These are phyloP conservation scores for Chaenodraco wilsoni DNA, from an alignment of 2,797 vertebrate species.

Conservation along the genomic window DNA sequence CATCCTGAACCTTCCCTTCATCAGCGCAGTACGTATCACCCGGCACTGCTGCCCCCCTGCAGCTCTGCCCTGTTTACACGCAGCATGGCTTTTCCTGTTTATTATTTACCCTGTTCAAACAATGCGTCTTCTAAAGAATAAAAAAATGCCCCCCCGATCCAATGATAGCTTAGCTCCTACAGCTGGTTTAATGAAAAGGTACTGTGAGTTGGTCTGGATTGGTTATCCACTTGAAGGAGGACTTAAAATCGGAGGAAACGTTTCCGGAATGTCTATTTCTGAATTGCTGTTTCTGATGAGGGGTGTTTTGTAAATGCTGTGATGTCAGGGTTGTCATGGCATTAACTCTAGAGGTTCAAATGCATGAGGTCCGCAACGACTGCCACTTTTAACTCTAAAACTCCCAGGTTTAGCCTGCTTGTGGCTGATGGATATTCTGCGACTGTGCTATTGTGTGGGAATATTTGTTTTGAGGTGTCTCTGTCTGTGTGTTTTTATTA, in stretches of 20 bases:
- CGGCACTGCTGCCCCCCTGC: neutral
- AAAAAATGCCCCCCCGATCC: neutral
- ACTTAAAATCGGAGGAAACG: neutral
- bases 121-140: constrained; percentile 17
- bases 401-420: neutral
- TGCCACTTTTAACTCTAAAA: neutral
- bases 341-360: neutral
- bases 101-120: constrained; percentile 35
- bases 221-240: neutral
- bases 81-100: constrained; percentile 43
- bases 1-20: constrained; percentile 95
- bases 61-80: constrained; percentile 16
- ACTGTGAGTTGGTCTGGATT: neutral
- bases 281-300: neutral
- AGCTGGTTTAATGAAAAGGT: neutral
- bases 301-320: neutral
- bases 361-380: neutral
- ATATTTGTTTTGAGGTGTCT: constrained; percentile 67
- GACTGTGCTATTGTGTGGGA: constrained; percentile 45
- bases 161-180: neutral
- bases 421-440: constrained; percentile 47
- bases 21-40: constrained; percentile 91
- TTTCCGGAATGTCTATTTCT: neutral
- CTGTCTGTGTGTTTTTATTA: constrained; percentile 77
- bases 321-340: neutral